Evolutionary conservation across 2,888 invertebrate species (phyloP), one percentile per base, ranked within the genome.

Genomic region (Cinara cedri): DNA sequence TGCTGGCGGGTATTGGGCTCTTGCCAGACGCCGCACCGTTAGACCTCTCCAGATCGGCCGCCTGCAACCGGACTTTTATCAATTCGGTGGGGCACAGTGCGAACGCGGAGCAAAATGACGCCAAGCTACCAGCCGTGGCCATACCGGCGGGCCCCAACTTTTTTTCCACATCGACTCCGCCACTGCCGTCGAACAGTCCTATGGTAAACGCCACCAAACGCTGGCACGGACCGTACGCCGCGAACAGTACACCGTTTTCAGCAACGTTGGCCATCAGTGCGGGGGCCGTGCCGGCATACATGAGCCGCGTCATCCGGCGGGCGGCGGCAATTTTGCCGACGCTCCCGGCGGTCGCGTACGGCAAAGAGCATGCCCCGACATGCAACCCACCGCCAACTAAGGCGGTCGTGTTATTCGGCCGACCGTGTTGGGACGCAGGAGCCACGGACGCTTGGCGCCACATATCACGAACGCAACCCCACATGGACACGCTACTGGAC

Each of bases 181-280:
- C 13, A 8, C 14, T 10, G 8, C 26, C 49, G 3, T 34, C 24
- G 1, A 62, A 72, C 3, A 54, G 11, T 13, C 26, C 74, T 14
- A 75, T 4, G 1, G 11, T 21, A 13, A 24, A 63, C 13, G 66
- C 42, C 34, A 81, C 54, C 13, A 75, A 3, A 9, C 49, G 42
- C 42, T 75, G 66, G 11, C 65, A 74, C 3, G 66, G 46, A 6
- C 81, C 66, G 54, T 68, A 66, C 3, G 76, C 66, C 8, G 76
- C 76, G 16, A 78, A 78, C 14, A 99, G 88, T 3, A 99, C 94
- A 0, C 98, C 96, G 87, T 99, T 99, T 87, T 99, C 99, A 19
- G 97, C 96, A 19, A 99, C 93, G 88, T 98, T 98, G 1, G 99
- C 98, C 81, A 92, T 91, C 13, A 99, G 89, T 0, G 98, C 97